These are phyloP conservation scores for Gavialis gangeticus DNA, from an alignment of 2,113 vertebrate species.

Conservation along the genomic window DNA sequence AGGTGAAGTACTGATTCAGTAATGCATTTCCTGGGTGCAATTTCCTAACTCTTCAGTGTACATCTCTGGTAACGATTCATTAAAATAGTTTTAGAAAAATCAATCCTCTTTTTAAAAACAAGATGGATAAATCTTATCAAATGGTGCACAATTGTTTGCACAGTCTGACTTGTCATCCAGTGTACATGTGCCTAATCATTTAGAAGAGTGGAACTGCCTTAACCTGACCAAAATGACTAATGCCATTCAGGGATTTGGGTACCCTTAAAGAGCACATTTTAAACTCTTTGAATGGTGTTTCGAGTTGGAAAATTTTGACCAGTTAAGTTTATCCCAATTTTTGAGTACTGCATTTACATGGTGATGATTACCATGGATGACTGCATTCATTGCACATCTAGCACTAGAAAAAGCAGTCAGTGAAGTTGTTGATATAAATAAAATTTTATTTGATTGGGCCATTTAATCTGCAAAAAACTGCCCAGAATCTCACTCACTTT, in stretches of 20 bases:
- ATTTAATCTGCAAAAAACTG: background rate
- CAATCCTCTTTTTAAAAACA: background rate
- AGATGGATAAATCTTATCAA: background rate
- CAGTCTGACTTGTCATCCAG: background rate
- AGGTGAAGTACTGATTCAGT: background rate
- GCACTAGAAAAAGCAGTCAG: background rate
- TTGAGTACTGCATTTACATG: background rate
- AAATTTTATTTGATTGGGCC: background rate
- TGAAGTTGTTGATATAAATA: background rate
- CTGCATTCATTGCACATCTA: background rate
- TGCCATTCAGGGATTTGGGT: fast-evolving
- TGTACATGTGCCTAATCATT: background rate
- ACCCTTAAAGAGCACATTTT: background rate
- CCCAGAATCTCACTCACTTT: background rate
- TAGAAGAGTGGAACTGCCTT: background rate
- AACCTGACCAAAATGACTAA: background rate
- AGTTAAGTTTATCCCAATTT: background rate
- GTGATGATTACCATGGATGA: background rate
- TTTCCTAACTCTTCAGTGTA: background rate
- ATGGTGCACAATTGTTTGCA: background rate
- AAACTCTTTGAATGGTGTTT: background rate
- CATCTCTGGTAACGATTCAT: background rate
- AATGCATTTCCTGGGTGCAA: background rate
- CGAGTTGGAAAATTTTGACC: background rate
- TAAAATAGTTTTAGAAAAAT: background rate